Conservation (phyloP, 2,113 vertebrate species). For the Procavia capensis region DNA sequence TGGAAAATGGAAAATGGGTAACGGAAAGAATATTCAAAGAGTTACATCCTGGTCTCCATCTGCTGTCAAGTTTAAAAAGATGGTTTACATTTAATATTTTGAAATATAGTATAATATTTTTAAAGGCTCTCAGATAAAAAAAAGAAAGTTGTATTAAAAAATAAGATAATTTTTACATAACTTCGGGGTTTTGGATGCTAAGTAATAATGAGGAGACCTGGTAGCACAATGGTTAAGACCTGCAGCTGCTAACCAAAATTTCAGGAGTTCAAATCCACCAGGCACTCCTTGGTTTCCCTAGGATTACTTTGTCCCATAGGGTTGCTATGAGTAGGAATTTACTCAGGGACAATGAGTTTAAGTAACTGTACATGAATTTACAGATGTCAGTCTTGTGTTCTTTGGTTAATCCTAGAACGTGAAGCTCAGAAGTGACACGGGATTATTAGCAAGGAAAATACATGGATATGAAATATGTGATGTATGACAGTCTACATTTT, state of each 20-base stretch:
- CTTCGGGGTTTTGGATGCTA: neutral
- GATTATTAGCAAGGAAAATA: neutral
- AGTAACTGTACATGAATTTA: neutral
- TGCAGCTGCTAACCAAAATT: too few species aligned
- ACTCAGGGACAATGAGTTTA: neutral
- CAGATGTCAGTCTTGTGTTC: neutral
- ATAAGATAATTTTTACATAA: neutral
- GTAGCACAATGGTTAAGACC: too few species aligned
- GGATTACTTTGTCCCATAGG: too few species aligned
- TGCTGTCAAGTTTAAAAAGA: slow-evolving; percentile 54
- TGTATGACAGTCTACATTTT: neutral
- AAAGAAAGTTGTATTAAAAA: neutral
- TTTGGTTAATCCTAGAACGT: neutral
- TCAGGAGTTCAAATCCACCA: too few species aligned
- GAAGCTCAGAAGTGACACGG: neutral
- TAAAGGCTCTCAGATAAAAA: neutral
- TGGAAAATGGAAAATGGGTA: slow-evolving; percentile 57
- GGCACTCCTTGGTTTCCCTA: too few species aligned
- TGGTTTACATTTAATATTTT: neutral
- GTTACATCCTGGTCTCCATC: neutral
- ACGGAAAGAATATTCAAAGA: slow-evolving; percentile 40
- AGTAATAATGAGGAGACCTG: neutral
- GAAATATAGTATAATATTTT: slow-evolving; percentile 27
- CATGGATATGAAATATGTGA: neutral
- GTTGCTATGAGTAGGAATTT: too few species aligned